Conservation (phyloP, 2,888 invertebrate genomes). For the Apamea crenata region DNA sequence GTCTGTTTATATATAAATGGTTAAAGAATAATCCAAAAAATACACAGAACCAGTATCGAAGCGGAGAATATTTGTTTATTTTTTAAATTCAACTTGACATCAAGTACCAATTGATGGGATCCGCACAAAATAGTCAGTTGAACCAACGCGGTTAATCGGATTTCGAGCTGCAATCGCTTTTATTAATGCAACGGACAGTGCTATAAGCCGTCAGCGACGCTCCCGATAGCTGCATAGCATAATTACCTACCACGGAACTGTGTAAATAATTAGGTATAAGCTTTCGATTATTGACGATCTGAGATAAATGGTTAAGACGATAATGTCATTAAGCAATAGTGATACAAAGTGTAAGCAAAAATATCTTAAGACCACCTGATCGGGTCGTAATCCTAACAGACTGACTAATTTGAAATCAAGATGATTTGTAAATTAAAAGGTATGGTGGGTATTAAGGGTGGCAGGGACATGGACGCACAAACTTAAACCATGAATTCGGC, state of each 20-base stretch:
- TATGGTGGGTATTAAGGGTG: no score
- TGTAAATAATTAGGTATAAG: conserved; percentile 57
- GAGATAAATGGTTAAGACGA: conserved; percentile 10
- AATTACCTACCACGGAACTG: conserved; percentile 52
- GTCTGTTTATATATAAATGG: not conserved
- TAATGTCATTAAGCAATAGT: not conserved
- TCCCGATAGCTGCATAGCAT: conserved; percentile 56
- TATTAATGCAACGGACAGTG: conserved; percentile 74
- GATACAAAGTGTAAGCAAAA: not conserved
- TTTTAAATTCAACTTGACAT: conserved; percentile 58
- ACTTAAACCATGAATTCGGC: no score
- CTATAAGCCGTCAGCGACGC: conserved; percentile 67
- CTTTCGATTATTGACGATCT: conserved; percentile 18
- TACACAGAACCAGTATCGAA: conserved; percentile 14
- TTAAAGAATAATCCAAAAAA: conserved; percentile 2
- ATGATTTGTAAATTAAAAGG: not conserved
- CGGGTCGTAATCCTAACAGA: not conserved
- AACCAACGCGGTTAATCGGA: conserved; percentile 75
- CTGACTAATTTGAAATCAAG: not conserved
- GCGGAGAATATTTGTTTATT: conserved; percentile 26
- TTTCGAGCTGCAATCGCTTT: conserved; percentile 74
- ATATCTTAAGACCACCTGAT: not conserved
- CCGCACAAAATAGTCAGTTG: conserved; percentile 72
- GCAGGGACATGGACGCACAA: no score
- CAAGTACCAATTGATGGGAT: conserved; percentile 71